Evolutionary conservation across 37 sponge, comb jelly and placozoan species (phyloP), one percentile per base, ranked within the genome.

Genomic region (Hexactinellida sp.): DNA sequence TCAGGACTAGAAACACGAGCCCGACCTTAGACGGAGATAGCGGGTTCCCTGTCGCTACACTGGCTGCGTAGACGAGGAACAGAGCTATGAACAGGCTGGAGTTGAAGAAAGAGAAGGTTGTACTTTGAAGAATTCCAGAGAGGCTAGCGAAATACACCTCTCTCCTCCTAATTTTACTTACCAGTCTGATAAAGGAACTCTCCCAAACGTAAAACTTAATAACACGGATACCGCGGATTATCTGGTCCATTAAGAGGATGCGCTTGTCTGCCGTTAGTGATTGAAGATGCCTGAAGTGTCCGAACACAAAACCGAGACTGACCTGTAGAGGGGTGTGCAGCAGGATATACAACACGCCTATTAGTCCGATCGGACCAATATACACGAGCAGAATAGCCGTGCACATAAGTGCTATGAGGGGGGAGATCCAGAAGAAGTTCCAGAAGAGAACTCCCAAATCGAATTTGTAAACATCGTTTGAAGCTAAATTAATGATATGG

Each of bases 131-230:
- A 28, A 63, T 63, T 23, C 76, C 76, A 32, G 76, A 10, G 1
- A 63, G 13, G 30, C 76, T 63, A 23, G 76, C 76, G 13, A 21
- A 63, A n/a, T 7, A 1, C 21, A 63, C 30, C 76, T 63, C 76
- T 28, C 30, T 63, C 3, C 34, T 63, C 5, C 76, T 10, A 23
- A 63, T 63, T 63, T 28, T 10, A 63, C 76, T 63, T 21, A 63
- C 13, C 3, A 21, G 5, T 21, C 30, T 63, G 76, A 63, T 63
- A 63, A 63, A 63, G 28, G 76, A 7, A 63, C 3, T 63, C 76
- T 63, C 76, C 76, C 76, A 63, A n/a, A 63, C 76, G 34, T 63
- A 63, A 28, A 63, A 63, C 13, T 63, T 63, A 63, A 63, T 63
- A 5, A 63, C 76, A 25, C 30, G 76, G 25, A 63, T 63, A 25